Conservation (phyloP, 2,888 invertebrate genomes). For the Agriopis leucophaearia region DNA sequence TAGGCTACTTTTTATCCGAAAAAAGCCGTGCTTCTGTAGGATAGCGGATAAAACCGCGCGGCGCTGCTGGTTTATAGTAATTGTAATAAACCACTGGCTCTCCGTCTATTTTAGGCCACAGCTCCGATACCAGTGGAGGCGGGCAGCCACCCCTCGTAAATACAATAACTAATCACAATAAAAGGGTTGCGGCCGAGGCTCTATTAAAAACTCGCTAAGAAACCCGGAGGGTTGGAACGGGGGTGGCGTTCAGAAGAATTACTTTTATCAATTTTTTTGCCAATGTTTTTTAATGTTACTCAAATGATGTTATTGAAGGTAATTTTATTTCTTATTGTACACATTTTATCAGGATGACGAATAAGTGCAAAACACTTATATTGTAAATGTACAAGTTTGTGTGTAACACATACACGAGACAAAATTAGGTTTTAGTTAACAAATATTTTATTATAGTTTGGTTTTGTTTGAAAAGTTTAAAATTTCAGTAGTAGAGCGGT, state of each 20-base stretch:
- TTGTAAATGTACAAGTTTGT: no score
- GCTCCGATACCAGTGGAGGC: conserved; percentile 23
- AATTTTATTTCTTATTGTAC: background rate
- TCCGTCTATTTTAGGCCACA: conserved; percentile 21
- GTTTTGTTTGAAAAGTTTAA: no score
- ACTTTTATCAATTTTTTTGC: conserved; percentile 53
- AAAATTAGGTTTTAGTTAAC: no score
- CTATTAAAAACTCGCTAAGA: conserved; percentile 84
- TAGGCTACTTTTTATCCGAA: no score
- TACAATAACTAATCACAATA: conserved; percentile 85
- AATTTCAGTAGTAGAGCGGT: no score
- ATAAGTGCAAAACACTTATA: no score
- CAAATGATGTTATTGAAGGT: background rate
- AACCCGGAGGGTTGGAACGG: conserved; percentile 64
- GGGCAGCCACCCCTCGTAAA: conserved; percentile 63
- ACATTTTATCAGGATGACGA: background rate
- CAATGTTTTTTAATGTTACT: conserved; percentile 33
- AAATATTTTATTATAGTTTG: no score
- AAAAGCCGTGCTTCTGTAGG: no score
- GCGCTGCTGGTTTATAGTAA: no score
- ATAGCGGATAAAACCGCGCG: no score
- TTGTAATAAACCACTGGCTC: conserved; percentile 22
- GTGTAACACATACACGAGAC: no score
- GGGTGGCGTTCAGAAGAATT: conserved; percentile 51
- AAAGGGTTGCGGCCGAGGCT: conserved; percentile 79